Evolutionary conservation across 2,113 vertebrate species (phyloP).

Genomic region (Acinonyx jubatus): DNA sequence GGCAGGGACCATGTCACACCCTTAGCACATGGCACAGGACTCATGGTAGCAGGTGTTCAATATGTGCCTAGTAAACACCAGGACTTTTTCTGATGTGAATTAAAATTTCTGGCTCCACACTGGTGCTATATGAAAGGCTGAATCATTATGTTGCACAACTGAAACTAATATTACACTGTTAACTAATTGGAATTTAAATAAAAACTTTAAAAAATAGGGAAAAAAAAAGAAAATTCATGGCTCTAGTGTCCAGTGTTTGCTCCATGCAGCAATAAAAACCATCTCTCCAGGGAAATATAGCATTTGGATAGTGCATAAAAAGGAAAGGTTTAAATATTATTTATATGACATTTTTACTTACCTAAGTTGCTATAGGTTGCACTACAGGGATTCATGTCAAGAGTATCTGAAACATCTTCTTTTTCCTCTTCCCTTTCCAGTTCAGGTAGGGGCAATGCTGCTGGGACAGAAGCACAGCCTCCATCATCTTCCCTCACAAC

Average conservation of each 20-base stretch:
- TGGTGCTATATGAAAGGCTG: neutral
- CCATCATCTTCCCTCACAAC: conserved; percentile 81
- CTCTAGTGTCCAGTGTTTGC: conserved; percentile 13
- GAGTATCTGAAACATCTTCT: conserved; percentile 86
- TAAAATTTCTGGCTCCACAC: conserved; percentile 28
- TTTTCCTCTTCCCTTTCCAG: conserved; percentile 85
- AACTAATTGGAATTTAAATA: neutral
- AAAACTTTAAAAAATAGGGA: neutral
- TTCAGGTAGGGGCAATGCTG: conserved; percentile 76
- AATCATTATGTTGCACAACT: neutral
- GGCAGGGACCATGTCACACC: neutral
- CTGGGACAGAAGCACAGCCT: conserved; percentile 67
- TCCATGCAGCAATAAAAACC: conserved; percentile 5
- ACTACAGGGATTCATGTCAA: conserved; percentile 90
- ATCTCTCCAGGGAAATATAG: neutral
- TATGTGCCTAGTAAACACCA: neutral
- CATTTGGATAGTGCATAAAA: neutral
- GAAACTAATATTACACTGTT: neutral
- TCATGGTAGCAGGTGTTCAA: neutral
- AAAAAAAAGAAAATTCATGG: conserved; percentile 28
- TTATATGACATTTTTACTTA: conserved; percentile 79
- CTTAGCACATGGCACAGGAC: neutral
- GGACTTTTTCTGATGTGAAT: neutral
- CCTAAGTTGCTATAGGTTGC: conserved; percentile 97
- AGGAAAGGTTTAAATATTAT: conserved; percentile 5